Conservation (phyloP, 2,797 vertebrate species). For the Anabacerthia variegaticeps region DNA sequence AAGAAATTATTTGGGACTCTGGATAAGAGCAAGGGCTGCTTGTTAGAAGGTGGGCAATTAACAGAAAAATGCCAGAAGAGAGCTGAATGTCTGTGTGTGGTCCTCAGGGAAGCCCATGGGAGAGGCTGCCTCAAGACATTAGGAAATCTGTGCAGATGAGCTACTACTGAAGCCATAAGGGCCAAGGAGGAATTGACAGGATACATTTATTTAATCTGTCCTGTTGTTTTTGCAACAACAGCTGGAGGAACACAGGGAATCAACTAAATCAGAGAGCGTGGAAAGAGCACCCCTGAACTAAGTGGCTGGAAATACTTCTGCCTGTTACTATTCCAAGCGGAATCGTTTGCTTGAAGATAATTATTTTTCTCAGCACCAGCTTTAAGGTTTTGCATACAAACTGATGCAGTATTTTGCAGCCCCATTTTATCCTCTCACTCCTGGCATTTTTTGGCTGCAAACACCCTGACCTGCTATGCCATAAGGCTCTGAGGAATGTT, state of each 20-base stretch:
- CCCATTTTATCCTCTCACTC: not conserved
- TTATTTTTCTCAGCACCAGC: not conserved
- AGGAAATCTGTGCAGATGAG: not conserved
- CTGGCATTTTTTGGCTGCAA: not conserved
- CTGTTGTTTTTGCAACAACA: not conserved
- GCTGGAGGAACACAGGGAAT: not conserved
- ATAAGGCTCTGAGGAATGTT: not conserved
- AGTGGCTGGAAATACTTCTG: not conserved
- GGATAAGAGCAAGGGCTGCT: not conserved
- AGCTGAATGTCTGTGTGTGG: slow-evolving; percentile 48
- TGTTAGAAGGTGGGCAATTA: slow-evolving; percentile 48
- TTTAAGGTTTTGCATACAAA: not conserved
- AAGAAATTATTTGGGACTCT: not conserved
- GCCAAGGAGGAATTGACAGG: not conserved
- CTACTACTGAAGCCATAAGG: not conserved
- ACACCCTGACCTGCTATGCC: not conserved
- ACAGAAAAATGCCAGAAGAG: not conserved
- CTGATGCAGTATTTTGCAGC: not conserved
- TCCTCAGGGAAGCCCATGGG: slow-evolving; percentile 33
- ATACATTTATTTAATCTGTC: not conserved
- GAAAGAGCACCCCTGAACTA: not conserved
- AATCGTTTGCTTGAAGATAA: not conserved
- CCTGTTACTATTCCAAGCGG: not conserved
- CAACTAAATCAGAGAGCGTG: not conserved
- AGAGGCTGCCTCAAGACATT: not conserved